Percentiles rank a stretch among this genome's conserved stretches.
Conservation (phyloP, 2,888 invertebrate species). For the Zhengitettix transpicula region DNA sequence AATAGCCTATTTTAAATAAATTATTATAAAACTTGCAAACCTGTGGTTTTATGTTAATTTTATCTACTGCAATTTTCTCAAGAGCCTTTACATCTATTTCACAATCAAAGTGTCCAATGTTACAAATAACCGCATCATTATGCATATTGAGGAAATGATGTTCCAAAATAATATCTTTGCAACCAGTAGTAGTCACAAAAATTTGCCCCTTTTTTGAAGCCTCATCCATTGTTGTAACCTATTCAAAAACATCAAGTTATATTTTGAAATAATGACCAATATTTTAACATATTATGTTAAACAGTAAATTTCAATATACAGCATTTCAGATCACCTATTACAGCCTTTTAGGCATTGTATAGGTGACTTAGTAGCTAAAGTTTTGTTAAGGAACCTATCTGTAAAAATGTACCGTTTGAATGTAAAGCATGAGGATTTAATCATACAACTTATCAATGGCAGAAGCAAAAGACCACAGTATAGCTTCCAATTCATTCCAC, state of each 20-base stretch:
- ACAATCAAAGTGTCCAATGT: constrained; percentile 98
- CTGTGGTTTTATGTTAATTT: constrained; percentile 91
- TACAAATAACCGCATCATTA: constrained; percentile 94
- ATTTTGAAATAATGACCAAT: no score
- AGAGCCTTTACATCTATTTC: constrained; percentile 96
- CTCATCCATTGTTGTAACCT: constrained; percentile 90
- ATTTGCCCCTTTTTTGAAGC: constrained; percentile 81
- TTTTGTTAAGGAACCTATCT: no score
- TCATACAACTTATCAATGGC: no score
- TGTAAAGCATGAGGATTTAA: no score
- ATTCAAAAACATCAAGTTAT: constrained; percentile 9
- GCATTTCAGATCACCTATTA: no score
- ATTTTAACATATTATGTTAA: no score
- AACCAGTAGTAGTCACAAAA: constrained; percentile 96
- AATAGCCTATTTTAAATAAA: neutral
- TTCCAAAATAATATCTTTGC: constrained; percentile 76
- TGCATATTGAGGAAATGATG: constrained; percentile 83
- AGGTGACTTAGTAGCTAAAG: no score
- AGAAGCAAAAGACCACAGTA: no score
- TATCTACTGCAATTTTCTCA: constrained; percentile 70
- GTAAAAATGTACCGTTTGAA: no score
- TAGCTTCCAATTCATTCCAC: no score
- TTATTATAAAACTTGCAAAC: constrained; percentile 29
- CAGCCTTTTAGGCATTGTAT: no score
- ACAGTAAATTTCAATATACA: no score